Evolutionary conservation across 2,797 vertebrate genomes (phyloP).

Genomic region (Etheostoma nigrum): DNA sequence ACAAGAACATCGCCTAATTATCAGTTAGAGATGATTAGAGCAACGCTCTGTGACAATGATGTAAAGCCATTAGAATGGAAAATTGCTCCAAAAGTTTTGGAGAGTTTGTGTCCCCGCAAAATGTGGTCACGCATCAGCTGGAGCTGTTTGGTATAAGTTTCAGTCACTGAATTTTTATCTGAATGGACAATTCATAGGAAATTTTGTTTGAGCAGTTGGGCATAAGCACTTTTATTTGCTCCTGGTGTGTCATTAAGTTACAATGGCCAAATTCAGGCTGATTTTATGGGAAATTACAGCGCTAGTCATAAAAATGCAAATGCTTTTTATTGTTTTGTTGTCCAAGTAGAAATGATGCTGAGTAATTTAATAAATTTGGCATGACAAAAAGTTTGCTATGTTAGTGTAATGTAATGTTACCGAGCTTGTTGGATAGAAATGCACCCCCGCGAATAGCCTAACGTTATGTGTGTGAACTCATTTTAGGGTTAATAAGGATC

Average conservation of each 20-base stretch:
- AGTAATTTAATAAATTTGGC: too few species aligned
- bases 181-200: conserved; percentile 23
- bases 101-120: conserved; percentile 17
- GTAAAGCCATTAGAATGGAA: conserved; percentile 30
- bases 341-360: neutral
- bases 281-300: conserved; percentile 56
- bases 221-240: conserved; percentile 47
- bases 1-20: conserved; percentile 57
- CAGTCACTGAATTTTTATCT: conserved; percentile 43
- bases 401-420: too few species aligned
- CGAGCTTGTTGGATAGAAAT: too few species aligned
- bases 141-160: conserved; percentile 30
- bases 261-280: conserved; percentile 40
- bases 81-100: conserved; percentile 21
- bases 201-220: conserved; percentile 26
- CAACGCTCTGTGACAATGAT: conserved; percentile 13
- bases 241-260: conserved; percentile 57
- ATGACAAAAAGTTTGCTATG: too few species aligned
- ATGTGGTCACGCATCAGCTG: conserved; percentile 29
- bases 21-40: conserved; percentile 50
- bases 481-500: too few species aligned
- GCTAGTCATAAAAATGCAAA: conserved; percentile 73
- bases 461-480: too few species aligned
- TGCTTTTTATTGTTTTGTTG: conserved; percentile 22
- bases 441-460: too few species aligned